These are phyloP conservation scores for Kryptolebias marmoratus DNA, from an alignment of 2,113 vertebrate species.

Conservation along the genomic window DNA sequence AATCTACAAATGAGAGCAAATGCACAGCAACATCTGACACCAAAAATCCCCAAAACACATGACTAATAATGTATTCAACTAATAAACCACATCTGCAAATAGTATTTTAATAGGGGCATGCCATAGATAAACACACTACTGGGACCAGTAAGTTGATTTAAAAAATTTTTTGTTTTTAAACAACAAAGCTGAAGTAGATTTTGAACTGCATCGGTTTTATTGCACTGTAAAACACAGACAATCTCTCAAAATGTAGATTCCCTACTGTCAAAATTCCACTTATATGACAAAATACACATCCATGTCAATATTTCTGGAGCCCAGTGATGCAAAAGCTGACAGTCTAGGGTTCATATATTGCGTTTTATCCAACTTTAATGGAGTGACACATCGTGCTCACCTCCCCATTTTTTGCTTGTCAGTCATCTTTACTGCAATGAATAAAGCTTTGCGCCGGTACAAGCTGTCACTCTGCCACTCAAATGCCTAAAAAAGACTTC, in stretches of 20 bases:
- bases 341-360: conserved; percentile 67
- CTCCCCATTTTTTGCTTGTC: conserved; percentile 72
- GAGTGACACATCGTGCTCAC: conserved; percentile 68
- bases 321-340: conserved; percentile 57
- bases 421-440: conserved; percentile 72
- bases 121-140: not conserved
- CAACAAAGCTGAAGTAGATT: conserved; percentile 16
- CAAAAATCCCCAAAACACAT: not conserved
- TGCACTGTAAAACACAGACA: conserved; percentile 17
- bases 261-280: conserved; percentile 56
- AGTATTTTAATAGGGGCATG: not conserved
- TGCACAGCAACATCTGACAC: not conserved
- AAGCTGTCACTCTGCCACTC: conserved; percentile 77
- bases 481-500: conserved; percentile 59
- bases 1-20: conserved; percentile 12
- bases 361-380: conserved; percentile 78
- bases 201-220: conserved; percentile 3
- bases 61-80: not conserved
- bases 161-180: conserved; percentile 1
- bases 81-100: not conserved
- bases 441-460: conserved; percentile 69
- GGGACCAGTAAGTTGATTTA: not conserved
- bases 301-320: conserved; percentile 58
- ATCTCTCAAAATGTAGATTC: conserved; percentile 57
- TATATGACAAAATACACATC: conserved; percentile 60